Base-by-base conservation (phyloP, 1,140 invertebrate species). In the Choristoneura fumiferana region DNA sequence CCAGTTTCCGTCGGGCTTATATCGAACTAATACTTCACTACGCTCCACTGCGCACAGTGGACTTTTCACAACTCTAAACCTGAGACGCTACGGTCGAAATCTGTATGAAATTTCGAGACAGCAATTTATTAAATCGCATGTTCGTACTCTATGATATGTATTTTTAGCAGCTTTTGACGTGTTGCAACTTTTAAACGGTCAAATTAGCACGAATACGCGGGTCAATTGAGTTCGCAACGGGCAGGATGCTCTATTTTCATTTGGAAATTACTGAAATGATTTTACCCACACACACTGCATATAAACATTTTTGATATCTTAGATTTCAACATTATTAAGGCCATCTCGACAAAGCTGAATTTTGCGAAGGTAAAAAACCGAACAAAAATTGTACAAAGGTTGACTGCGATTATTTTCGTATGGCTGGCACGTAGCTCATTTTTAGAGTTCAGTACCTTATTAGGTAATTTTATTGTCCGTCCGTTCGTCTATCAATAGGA, bases 1-100 rank as follows among this genome's bases (percentile, higher is more conserved):
- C 22, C 22, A 29, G 65, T 63, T 69, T 74, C 62, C 60, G 60
- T 49, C 56, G 60, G 35, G 36, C 56, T 62, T 49, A 45, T 56
- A 56, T 58, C 52, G 59, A 57, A 62, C 33, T 49, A 55, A 57
- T 55, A 58, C 59, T 39, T 61, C 60, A 34, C 18, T 17, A 55
- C 35, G 13, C 40, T 18, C 12, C 1, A 22, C 4, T 49, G 17
- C n/a, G 4, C 0, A 4, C 10, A 49, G 22, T n/a, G 10, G 9
- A 22, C n/a, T n/a, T 22, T 49, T 33, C 43, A 22, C 10, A 49
- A 33, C 43, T 49, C n/a, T 49, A 9, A 22, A 10, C 4, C 43
- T 12, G 29, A 12, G 1, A 22, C 6, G 8, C 12, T 22, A 29
- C 14, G 18, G 17, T 49, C n/a, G 5, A 49, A 49, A 22, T 2